Base-by-base conservation (phyloP, 2,797 vertebrate species). In the Artibeus lituratus region DNA sequence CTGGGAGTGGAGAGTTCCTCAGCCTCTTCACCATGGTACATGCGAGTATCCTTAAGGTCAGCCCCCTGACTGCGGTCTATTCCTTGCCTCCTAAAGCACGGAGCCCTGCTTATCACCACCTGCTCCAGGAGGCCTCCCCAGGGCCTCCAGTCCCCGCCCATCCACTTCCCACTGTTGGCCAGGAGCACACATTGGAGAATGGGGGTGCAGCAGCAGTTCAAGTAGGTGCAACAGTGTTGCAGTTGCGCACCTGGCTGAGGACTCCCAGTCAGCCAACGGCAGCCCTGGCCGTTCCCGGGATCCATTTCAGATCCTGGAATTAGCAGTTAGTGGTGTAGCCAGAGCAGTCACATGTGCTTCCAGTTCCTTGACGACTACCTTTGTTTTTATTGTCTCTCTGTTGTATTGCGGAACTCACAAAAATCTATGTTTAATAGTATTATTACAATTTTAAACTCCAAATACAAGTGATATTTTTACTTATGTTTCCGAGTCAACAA, bases 381-480 rank as follows among this genome's bases (percentile, higher is more conserved):
- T 83, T 37, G 53, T 77, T 96, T 90, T 90, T 70, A 82, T 94
- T 82, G 11, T 74, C 94, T 87, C 73, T 47, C 47, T 51, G 67
- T 70, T 73, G 59, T n/a, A 4, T 39, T 57, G 87, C 87, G 74
- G 72, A 78, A 88, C 87, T 89, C 44, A 59, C 59, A 91, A 85
- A 85, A 95, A 87, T 81, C 77, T 65, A 35, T 77, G 53, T 78
- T 94, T 94, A 76, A 73, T 39, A 55, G 37, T 76, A 24, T 59
- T 32, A 69, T 53, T 67, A 32, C 76, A 10, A 80, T 77, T 72
- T 93, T 85, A 77, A 80, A 32, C 32, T 78, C 69, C 62, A 74
- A 94, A 67, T 59, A 39, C 55, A 74, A 94, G 70, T 53, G 44
- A 39, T 14, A 29, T 57, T 90, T 94, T 88, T 53, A n/a, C 49